phyloP scores from a whole-genome alignment of 2,797 vertebrate genomes.

The Alauda arvensis region DNA sequence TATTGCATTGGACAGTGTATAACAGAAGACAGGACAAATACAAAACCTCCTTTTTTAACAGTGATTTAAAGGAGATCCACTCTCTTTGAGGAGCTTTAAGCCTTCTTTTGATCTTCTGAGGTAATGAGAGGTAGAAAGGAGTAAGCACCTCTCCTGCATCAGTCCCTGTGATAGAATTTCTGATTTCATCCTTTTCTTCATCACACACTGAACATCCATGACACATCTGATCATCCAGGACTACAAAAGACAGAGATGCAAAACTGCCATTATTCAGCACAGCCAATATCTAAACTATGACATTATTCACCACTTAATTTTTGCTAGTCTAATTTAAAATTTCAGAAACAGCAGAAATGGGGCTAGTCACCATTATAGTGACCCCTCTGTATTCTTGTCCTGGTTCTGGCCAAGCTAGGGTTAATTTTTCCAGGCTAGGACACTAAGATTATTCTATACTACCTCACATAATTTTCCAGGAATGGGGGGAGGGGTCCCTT shows the following conservation, averaged over 20 bases:
- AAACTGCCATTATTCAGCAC: neutral
- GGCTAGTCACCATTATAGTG: neutral
- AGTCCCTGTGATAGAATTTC: neutral
- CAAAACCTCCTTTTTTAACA: neutral
- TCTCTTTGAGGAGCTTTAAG: neutral
- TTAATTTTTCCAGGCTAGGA: neutral
- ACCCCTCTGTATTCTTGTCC: neutral
- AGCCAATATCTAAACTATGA: neutral
- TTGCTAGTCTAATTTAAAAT: neutral
- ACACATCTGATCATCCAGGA: neutral
- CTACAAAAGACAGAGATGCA: neutral
- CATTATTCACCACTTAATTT: neutral
- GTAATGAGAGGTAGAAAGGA: neutral
- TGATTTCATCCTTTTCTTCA: neutral
- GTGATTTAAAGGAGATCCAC: neutral
- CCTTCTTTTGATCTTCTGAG: neutral
- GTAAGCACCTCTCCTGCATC: neutral
- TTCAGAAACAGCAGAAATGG: neutral
- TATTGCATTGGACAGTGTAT: neutral
- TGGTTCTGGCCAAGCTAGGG: neutral
- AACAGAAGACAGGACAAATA: neutral
- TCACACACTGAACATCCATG: neutral
- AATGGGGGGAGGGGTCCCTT: neutral
- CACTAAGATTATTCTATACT: neutral
- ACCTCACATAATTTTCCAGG: neutral